Evolutionary conservation across 2,113 vertebrate species (phyloP).

Genomic region (Engystomops pustulosus): DNA sequence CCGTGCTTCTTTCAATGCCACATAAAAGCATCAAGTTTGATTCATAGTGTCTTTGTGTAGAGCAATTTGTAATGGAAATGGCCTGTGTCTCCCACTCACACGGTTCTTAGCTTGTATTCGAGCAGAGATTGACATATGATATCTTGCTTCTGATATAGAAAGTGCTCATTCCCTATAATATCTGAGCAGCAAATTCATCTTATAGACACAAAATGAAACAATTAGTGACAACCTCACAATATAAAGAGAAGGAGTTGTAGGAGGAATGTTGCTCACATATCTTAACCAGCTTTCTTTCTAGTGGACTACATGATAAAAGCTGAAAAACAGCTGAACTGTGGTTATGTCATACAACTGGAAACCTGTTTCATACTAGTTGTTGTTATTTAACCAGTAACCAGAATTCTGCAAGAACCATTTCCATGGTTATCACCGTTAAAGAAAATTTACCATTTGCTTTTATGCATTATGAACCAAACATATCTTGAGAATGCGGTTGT

Average conservation of each 20-base stretch:
- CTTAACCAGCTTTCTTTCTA: neutral
- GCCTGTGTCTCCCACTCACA: slow-evolving; percentile 28
- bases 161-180: neutral
- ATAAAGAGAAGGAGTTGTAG: neutral
- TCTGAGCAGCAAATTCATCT: neutral
- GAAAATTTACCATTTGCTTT: too few relatives aligned
- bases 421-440: neutral
- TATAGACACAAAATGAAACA: slow-evolving; percentile 5
- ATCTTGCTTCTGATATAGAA: neutral
- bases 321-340: neutral
- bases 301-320: neutral
- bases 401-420: neutral
- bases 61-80: slow-evolving; percentile 28
- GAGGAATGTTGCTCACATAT: neutral
- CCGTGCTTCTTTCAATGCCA: neutral
- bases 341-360: neutral
- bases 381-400: neutral
- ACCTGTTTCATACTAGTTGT: too few relatives aligned
- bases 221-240: neutral
- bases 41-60: slow-evolving; percentile 21
- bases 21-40: neutral
- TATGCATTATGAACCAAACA: too few relatives aligned
- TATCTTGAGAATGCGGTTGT: too few relatives aligned
- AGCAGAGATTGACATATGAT: neutral
- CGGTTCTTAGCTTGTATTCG: neutral